Evolutionary conservation across 92 coral and sea anemone genomes (phyloP), one percentile per base, ranked within the genome.

Genomic region (Ricordea florida): DNA sequence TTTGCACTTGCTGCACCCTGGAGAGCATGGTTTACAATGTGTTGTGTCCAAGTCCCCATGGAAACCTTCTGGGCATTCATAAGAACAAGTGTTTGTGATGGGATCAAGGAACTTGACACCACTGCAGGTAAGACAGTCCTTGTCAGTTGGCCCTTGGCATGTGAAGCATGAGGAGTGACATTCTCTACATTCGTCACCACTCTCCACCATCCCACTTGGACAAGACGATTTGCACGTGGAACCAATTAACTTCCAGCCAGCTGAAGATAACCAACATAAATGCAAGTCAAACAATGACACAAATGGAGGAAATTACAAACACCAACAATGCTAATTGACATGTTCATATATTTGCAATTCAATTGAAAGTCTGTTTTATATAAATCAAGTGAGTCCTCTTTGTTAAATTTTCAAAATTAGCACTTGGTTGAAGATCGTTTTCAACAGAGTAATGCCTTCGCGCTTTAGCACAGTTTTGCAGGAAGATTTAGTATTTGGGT

Each of bases 101-200:
- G 80, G 55, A 30, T 92, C 89, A 1, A 86, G 77, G 61, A 96
- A 96, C 55, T 92, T 96, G 11, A 92, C 91, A 28, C 92, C 99
- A 58, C 87, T 84, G 30, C 99, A 96, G 57, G 91, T 74, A 1
- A 85, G 89, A 61, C 99, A 96, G 80, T 89, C 81, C 64, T 69
- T 68, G 22, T 72, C 64, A 13, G 82, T 72, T 32, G 93, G 86
- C 24, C 99, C 99, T 15, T 62, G 74, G 76, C 99, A 96, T 5
- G 81, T 40, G 3, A 62, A 72, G 42, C 99, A 96, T 1, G 92
- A 80, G 15, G 88, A 37, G 62, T 89, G 85, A 37, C 99, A 96
- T n/a, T 82, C 67, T 41, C 56, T 79, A 49, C 98, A 94, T 11
- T 81, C 84, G 10, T 47, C 55, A 23, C 66, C 69, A 37, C 60